Percentiles rank a stretch among this genome's conserved stretches.
Evolutionary conservation across 2,797 vertebrate genomes (phyloP).

Genomic region (Phrynocephalus guinanensis): DNA sequence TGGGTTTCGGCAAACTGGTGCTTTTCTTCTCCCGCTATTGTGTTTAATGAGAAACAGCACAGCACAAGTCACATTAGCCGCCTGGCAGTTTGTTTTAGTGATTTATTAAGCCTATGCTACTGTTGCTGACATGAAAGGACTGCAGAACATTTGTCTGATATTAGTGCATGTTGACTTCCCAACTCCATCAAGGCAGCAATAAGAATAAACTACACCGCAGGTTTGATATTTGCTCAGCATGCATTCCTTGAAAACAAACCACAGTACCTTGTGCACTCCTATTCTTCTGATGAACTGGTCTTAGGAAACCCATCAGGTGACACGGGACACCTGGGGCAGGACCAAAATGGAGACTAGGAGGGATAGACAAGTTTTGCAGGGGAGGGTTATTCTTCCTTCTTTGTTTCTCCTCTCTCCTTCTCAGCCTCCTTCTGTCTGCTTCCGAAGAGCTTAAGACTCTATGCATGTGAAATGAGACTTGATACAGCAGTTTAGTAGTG

Average conservation of each 20-base stretch:
- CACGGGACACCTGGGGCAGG: background rate
- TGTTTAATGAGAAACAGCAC: constrained; percentile 76
- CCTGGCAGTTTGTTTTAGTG: constrained; percentile 75
- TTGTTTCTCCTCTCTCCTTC: background rate
- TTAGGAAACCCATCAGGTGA: background rate
- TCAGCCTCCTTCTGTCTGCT: background rate
- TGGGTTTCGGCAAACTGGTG: constrained; percentile 61
- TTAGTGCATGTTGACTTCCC: constrained; percentile 58
- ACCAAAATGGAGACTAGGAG: background rate
- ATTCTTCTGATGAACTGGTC: background rate
- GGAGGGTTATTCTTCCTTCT: background rate
- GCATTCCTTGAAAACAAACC: constrained; percentile 29
- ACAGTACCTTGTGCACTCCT: background rate
- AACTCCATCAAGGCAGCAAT: constrained; percentile 43
- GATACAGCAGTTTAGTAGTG: background rate
- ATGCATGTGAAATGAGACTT: background rate
- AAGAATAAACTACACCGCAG: constrained; percentile 2
- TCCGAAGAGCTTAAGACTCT: background rate
- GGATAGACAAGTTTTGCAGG: background rate
- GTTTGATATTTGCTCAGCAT: constrained; percentile 40
- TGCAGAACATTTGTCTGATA: constrained; percentile 62
- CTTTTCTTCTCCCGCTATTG: constrained; percentile 72
- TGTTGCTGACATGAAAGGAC: constrained; percentile 63
- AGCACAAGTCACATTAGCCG: constrained; percentile 64
- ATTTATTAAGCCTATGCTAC: constrained; percentile 72